Percentiles rank a stretch among this genome's conserved stretches.
phyloP scores from a whole-genome alignment of 2,797 vertebrate genomes.

The Sarcophilus harrisii region DNA sequence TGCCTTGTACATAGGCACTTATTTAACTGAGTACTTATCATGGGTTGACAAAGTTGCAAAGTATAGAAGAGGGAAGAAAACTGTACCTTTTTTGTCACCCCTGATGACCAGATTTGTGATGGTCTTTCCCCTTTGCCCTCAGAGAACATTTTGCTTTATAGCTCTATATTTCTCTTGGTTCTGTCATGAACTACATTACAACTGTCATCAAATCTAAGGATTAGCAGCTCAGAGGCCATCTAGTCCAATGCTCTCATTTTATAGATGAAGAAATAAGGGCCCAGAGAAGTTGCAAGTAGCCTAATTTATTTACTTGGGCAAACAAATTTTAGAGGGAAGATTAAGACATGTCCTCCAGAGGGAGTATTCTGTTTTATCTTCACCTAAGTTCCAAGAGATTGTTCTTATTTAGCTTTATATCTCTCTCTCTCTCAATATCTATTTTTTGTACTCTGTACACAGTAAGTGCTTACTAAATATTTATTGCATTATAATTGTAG shows the following conservation, averaged over 20 bases:
- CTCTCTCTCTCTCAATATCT: too few relatives aligned
- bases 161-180: not conserved
- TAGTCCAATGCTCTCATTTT: not conserved
- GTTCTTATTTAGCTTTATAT: not conserved
- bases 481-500: not conserved
- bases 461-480: not conserved
- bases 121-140: not conserved
- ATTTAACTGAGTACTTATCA: not conserved
- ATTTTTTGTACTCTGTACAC: not conserved
- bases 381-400: not conserved
- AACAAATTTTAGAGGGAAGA: not conserved
- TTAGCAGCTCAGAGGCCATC: not conserved
- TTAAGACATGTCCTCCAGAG: not conserved
- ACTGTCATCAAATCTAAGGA: not conserved
- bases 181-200: not conserved
- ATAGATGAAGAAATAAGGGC: not conserved
- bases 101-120: not conserved
- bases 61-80: not conserved
- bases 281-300: not conserved
- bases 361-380: not conserved
- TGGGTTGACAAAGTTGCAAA: not conserved
- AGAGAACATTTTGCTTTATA: not conserved
- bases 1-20: not conserved
- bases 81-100: not conserved
- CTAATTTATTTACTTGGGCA: not conserved